Conservation (phyloP, 2,888 invertebrate species). For the Polyploca ridens region DNA sequence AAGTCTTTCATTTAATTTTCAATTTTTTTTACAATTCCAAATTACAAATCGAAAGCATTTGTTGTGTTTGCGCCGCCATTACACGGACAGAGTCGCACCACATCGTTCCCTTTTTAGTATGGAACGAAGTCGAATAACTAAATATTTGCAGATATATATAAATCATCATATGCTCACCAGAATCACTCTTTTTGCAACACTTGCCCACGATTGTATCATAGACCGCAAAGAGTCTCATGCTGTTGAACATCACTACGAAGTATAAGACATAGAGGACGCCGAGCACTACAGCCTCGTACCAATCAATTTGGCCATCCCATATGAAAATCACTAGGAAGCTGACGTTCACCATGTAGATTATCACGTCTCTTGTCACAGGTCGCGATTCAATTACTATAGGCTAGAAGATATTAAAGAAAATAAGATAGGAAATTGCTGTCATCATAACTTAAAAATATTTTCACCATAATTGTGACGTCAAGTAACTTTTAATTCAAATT, state of each 20-base stretch:
- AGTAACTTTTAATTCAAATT: no score
- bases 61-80: no score
- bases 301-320: conserved; percentile 91
- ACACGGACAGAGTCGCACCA: no score
- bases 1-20: no score
- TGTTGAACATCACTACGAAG: conserved; percentile 89
- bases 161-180: not conserved
- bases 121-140: no score
- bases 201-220: conserved; percentile 45
- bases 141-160: no score
- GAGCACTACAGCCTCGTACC: conserved; percentile 91
- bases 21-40: no score
- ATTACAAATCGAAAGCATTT: no score
- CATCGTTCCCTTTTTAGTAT: no score
- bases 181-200: conserved; percentile 25
- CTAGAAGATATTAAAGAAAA: conserved; percentile 61
- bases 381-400: conserved; percentile 91
- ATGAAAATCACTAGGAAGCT: conserved; percentile 88
- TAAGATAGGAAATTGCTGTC: not conserved
- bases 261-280: conserved; percentile 90
- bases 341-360: conserved; percentile 91
- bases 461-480: no score
- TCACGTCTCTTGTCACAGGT: conserved; percentile 92
- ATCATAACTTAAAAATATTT: no score
- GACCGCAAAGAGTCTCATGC: conserved; percentile 72